Evolutionary conservation across 1,140 invertebrate species (phyloP).

Genomic region (Trypoxylus dichotomus): DNA sequence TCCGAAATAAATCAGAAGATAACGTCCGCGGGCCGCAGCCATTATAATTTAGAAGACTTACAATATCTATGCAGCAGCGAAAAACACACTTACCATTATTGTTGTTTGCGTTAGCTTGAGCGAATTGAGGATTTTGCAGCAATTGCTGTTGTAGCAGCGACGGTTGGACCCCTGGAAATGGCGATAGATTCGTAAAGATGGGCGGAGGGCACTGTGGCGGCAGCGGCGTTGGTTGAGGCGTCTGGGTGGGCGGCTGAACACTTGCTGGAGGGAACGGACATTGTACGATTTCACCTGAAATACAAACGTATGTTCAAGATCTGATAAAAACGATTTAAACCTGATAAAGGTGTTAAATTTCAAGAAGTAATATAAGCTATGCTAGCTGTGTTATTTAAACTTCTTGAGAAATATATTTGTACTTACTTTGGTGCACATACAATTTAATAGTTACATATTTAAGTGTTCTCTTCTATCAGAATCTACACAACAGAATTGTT

Average conservation of each 20-base stretch:
- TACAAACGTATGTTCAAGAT: slow-evolving; percentile 17
- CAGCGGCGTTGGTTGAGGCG: slow-evolving; percentile 26
- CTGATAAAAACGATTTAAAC: neutral
- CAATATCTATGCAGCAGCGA: neutral
- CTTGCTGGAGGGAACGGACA: slow-evolving; percentile 39
- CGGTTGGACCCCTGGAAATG: slow-evolving; percentile 55
- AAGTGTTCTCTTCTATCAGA: no score
- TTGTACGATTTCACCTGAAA: slow-evolving; percentile 44
- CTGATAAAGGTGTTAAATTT: neutral
- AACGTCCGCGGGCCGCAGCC: neutral
- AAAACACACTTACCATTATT: slow-evolving; percentile 42
- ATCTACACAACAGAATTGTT: no score
- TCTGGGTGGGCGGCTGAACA: slow-evolving; percentile 33
- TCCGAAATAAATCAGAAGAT: neutral
- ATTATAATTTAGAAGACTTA: neutral
- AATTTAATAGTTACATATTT: no score
- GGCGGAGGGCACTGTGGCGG: slow-evolving; percentile 51
- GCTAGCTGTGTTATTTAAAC: no score
- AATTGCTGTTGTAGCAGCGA: slow-evolving; percentile 60
- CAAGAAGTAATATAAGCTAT: no score
- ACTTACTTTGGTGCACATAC: no score
- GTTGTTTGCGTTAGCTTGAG: slow-evolving; percentile 45
- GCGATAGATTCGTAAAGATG: slow-evolving; percentile 56
- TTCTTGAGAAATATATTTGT: no score
- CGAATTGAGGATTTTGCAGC: slow-evolving; percentile 59